Conservation (phyloP, 2,797 vertebrate species). For the Lacerta bilineata region DNA sequence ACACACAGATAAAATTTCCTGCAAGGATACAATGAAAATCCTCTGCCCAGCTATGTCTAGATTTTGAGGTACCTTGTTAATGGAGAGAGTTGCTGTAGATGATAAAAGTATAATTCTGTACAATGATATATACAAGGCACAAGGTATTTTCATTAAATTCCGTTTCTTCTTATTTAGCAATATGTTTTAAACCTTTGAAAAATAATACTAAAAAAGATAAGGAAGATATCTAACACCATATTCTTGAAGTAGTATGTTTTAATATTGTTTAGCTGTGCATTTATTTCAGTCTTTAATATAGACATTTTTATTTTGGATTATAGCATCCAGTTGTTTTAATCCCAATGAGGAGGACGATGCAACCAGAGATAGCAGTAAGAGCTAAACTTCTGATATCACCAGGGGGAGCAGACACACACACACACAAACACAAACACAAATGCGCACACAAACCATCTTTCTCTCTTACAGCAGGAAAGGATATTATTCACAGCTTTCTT, state of each 20-base stretch:
- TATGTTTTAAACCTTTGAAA: slow-evolving; percentile 25
- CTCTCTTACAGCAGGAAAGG: neutral
- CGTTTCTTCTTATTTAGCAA: slow-evolving; percentile 37
- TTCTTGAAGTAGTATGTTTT: slow-evolving; percentile 21
- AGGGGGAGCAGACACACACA: neutral
- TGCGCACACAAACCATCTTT: neutral
- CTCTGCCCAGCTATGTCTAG: slow-evolving; percentile 58
- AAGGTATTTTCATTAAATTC: slow-evolving; percentile 45
- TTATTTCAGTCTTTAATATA: neutral
- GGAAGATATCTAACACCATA: slow-evolving; percentile 26
- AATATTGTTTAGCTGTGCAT: neutral
- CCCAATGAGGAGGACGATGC: neutral
- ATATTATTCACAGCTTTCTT: neutral
- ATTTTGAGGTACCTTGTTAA: slow-evolving; percentile 43
- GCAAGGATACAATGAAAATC: slow-evolving; percentile 60
- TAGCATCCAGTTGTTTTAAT: neutral
- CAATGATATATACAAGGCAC: slow-evolving; percentile 36
- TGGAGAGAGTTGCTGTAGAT: slow-evolving; percentile 8
- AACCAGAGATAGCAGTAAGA: neutral
- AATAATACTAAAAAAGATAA: slow-evolving; percentile 40
- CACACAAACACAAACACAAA: accelerated
- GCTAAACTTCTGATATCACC: neutral
- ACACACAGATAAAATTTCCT: slow-evolving; percentile 67
- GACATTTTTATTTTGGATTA: slow-evolving; percentile 7
- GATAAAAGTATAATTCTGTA: neutral